These are phyloP conservation scores for Phortica okadai DNA, from an alignment of 2,888 invertebrate genomes.

Conservation along the genomic window DNA sequence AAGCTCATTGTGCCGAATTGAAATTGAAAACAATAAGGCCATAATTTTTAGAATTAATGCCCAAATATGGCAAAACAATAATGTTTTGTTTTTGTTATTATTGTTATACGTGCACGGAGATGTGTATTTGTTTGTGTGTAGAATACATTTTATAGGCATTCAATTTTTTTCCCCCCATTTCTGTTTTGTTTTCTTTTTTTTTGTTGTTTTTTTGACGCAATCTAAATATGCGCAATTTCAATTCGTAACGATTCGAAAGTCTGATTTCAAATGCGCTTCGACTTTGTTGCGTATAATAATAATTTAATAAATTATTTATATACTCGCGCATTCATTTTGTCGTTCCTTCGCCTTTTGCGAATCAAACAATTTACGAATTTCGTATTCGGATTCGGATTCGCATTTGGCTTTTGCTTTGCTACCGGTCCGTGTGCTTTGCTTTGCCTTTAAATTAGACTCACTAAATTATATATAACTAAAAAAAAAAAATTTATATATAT, in stretches of 20 bases:
- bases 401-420: neutral
- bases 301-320: constrained; percentile 66
- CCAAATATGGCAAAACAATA: constrained; percentile 53
- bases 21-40: constrained; percentile 57
- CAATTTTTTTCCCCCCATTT: neutral
- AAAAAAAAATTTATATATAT: neutral
- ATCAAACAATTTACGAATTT: no score
- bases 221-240: constrained; percentile 28
- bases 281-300: constrained; percentile 29
- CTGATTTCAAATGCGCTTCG: constrained; percentile 26
- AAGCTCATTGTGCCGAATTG: constrained; percentile 30
- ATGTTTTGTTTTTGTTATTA: neutral
- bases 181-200: neutral
- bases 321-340: constrained; percentile 44
- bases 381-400: no score
- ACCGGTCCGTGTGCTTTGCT: neutral
- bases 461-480: neutral
- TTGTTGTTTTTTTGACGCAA: constrained; percentile 19
- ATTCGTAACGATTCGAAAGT: constrained; percentile 25
- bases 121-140: neutral
- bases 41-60: constrained; percentile 62
- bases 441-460: constrained; percentile 20
- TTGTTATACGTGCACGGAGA: neutral
- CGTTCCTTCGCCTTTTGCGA: neutral
- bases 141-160: constrained; percentile 16